Evolutionary conservation across 2,113 vertebrate genomes (phyloP).

Genomic region (Solea solea): DNA sequence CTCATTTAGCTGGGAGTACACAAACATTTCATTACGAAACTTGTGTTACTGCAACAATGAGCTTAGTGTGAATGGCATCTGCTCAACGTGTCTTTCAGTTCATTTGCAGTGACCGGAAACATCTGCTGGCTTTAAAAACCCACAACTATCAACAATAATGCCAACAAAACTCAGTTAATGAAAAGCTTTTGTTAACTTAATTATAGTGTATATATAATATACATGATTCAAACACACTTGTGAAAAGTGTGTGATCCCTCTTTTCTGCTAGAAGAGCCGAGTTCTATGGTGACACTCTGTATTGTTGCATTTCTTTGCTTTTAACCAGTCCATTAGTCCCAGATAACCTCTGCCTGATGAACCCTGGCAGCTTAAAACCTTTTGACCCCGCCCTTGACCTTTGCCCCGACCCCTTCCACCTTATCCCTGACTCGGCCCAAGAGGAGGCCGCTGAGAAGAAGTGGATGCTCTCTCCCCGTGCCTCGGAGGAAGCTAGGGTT

Average conservation of each 20-base stretch:
- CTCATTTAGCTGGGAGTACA: slow-evolving; percentile 18
- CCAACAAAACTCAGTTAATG: background rate
- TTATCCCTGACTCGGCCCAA: slow-evolving; percentile 30
- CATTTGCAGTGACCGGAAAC: slow-evolving; percentile 13
- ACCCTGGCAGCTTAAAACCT: slow-evolving; percentile 75
- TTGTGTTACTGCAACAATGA: slow-evolving; percentile 8
- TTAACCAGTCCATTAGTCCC: slow-evolving; percentile 80
- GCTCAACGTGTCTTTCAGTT: slow-evolving; percentile 21
- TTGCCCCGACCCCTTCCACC: slow-evolving; percentile 60
- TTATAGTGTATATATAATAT: background rate
- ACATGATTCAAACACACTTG: background rate
- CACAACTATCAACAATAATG: background rate
- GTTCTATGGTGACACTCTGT: slow-evolving; percentile 23
- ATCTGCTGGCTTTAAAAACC: slow-evolving; percentile 5
- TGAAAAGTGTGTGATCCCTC: background rate
- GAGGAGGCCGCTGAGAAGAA: slow-evolving; percentile 64
- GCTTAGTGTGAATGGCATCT: slow-evolving; percentile 25
- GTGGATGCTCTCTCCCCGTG: slow-evolving; percentile 37
- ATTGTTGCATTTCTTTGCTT: slow-evolving; percentile 55
- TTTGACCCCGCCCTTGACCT: slow-evolving; percentile 82
- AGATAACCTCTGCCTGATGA: slow-evolving; percentile 79
- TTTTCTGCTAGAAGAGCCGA: background rate
- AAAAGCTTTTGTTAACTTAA: background rate
- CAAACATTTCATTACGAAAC: slow-evolving; percentile 32
- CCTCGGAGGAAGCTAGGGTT: slow-evolving; percentile 63